These are phyloP conservation scores for Vimba vimba DNA, from an alignment of 2,113 vertebrate genomes.

Conservation along the genomic window DNA sequence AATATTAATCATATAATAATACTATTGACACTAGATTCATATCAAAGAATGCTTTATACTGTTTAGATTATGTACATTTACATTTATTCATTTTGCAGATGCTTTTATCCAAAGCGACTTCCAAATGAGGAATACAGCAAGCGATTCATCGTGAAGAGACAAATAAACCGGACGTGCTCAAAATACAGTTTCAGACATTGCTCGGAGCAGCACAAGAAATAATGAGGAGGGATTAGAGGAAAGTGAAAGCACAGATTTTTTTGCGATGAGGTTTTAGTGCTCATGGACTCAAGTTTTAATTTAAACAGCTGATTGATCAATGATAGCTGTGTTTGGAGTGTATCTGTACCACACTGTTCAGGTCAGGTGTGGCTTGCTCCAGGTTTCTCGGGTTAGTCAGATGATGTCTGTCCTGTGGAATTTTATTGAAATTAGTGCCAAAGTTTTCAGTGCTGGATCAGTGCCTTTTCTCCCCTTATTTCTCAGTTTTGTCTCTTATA, in stretches of 20 bases:
- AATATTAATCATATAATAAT: neutral
- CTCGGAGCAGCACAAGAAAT: too few relatives aligned
- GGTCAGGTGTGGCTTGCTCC: neutral
- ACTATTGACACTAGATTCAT: neutral
- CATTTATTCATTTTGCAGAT: too few relatives aligned
- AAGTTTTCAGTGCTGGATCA: neutral
- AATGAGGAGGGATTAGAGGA: too few relatives aligned
- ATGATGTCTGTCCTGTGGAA: neutral
- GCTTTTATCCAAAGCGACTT: too few relatives aligned
- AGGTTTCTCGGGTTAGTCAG: neutral
- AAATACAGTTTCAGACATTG: too few relatives aligned
- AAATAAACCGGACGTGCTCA: too few relatives aligned
- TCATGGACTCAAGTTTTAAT: too few relatives aligned
- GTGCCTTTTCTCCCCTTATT: neutral
- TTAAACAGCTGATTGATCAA: neutral
- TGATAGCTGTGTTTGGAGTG: neutral
- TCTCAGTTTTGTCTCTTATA: too few relatives aligned
- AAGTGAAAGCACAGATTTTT: too few relatives aligned
- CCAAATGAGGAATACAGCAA: too few relatives aligned
- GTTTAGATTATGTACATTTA: neutral
- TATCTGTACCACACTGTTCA: neutral
- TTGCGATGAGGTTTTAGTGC: too few relatives aligned
- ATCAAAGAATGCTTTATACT: neutral
- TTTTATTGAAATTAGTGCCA: constrained; percentile 3
- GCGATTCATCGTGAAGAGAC: too few relatives aligned